phyloP scores from a whole-genome alignment of 2,113 vertebrate genomes.

The Bagarius yarrelli region DNA sequence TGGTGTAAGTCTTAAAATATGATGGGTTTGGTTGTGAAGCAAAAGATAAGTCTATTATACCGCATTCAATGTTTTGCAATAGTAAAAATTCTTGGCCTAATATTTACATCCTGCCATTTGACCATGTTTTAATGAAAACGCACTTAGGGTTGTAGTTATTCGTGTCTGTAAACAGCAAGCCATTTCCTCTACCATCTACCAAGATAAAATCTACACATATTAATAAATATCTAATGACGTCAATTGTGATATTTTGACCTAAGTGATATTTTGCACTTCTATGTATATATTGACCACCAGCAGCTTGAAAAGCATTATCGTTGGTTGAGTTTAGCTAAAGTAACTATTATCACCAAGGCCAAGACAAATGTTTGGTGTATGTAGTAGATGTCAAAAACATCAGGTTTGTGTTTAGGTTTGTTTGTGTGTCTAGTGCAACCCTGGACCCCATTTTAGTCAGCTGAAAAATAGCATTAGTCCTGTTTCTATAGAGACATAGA shows the following conservation, averaged over 20 bases:
- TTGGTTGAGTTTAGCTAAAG: no score
- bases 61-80: not conserved
- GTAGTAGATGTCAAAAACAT: constrained; percentile 28
- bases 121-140: not conserved
- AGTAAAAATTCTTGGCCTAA: not conserved
- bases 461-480: constrained; percentile 40
- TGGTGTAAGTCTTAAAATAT: constrained; percentile 71
- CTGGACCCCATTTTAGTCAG: not conserved
- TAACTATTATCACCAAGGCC: not conserved
- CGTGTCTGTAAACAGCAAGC: not conserved
- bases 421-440: not conserved
- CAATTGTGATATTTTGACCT: not conserved
- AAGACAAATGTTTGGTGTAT: not conserved
- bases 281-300: no score
- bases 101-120: not conserved
- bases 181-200: not conserved
- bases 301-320: no score
- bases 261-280: no score
- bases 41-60: not conserved
- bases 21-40: not conserved
- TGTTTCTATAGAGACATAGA: constrained; percentile 51
- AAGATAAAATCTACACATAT: not conserved
- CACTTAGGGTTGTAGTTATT: not conserved
- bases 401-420: constrained; percentile 17
- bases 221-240: not conserved